phyloP scores from a whole-genome alignment of 2,888 invertebrate species.

The Tethea ocularis region DNA sequence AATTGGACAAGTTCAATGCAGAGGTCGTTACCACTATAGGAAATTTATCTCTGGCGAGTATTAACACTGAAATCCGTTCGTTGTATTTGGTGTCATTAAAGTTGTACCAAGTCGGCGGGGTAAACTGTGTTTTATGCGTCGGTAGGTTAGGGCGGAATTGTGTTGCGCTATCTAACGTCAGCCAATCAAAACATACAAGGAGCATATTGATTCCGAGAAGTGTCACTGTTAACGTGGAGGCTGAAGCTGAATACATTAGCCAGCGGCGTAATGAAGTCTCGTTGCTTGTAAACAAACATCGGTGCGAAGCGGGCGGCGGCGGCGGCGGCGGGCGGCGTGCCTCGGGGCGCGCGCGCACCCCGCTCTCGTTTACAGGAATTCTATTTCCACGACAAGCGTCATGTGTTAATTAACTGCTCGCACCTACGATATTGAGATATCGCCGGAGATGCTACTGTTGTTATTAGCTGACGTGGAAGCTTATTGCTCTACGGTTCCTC shows the following conservation, averaged over 20 bases:
- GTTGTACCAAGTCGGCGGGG: conserved; percentile 44
- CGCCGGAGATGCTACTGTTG: conserved; percentile 76
- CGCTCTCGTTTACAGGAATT: conserved; percentile 74
- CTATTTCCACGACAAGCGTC: conserved; percentile 82
- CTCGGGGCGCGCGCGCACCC: conserved; percentile 76
- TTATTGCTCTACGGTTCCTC: conserved; percentile 73
- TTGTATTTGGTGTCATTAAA: conserved; percentile 82
- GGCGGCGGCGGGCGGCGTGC: conserved; percentile 58
- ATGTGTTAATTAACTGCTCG: conserved; percentile 82
- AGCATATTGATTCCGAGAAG: conserved; percentile 84
- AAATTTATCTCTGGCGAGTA: conserved; percentile 80
- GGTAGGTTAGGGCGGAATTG: conserved; percentile 57
- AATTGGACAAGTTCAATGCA: conserved; percentile 83
- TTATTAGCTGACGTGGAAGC: conserved; percentile 76
- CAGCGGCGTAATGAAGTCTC: conserved; percentile 84
- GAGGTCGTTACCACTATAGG: conserved; percentile 82
- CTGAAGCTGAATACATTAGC: conserved; percentile 85
- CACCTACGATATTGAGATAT: conserved; percentile 83
- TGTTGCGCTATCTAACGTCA: conserved; percentile 54
- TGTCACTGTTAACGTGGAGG: conserved; percentile 84
- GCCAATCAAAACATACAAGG: conserved; percentile 84
- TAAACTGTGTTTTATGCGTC: conserved; percentile 64
- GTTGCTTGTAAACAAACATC: conserved; percentile 82
- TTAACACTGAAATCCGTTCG: conserved; percentile 83
- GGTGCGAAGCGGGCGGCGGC: conserved; percentile 47